Evolutionary conservation across 1,140 invertebrate genomes (phyloP).

Genomic region (Drosophila azteca): DNA sequence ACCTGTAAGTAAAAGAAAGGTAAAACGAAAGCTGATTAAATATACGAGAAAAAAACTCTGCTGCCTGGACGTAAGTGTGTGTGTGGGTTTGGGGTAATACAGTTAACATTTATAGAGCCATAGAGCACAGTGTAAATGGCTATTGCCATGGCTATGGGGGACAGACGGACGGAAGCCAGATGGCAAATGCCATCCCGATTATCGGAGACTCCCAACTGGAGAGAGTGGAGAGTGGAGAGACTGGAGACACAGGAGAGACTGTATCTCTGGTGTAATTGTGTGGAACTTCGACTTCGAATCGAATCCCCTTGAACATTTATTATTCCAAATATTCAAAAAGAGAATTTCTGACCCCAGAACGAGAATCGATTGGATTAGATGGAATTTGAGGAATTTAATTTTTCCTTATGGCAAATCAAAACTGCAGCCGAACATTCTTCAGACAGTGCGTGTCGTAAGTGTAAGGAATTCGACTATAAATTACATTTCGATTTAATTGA

Average conservation of each 20-base stretch:
- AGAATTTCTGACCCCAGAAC: too few relatives aligned
- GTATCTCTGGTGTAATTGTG: slow-evolving; percentile 18
- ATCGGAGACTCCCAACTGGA: slow-evolving; percentile 33
- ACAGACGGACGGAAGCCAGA: slow-evolving; percentile 21
- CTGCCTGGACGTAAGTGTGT: slow-evolving; percentile 2
- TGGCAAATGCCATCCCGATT: slow-evolving; percentile 60
- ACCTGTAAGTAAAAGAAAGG: slow-evolving; percentile 73
- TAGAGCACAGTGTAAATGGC: slow-evolving; percentile 54
- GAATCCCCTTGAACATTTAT: neutral
- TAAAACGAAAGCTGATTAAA: slow-evolving; percentile 77
- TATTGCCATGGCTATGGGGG: slow-evolving; percentile 35
- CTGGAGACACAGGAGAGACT: neutral
- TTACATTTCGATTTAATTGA: too few relatives aligned
- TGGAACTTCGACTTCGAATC: slow-evolving; percentile 16
- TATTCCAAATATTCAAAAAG: too few relatives aligned
- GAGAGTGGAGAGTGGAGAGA: slow-evolving; percentile 4
- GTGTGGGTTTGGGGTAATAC: slow-evolving; percentile 46
- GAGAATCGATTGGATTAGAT: too few relatives aligned
- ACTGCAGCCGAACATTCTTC: too few relatives aligned
- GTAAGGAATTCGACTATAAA: too few relatives aligned
- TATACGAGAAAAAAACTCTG: slow-evolving; percentile 35
- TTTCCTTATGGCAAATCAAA: too few relatives aligned
- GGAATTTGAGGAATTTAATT: too few relatives aligned
- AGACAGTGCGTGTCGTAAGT: too few relatives aligned
- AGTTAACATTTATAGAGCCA: slow-evolving; percentile 72